Evolutionary conservation across 2,888 invertebrate genomes (phyloP).

Genomic region (Eristalis tenax): DNA sequence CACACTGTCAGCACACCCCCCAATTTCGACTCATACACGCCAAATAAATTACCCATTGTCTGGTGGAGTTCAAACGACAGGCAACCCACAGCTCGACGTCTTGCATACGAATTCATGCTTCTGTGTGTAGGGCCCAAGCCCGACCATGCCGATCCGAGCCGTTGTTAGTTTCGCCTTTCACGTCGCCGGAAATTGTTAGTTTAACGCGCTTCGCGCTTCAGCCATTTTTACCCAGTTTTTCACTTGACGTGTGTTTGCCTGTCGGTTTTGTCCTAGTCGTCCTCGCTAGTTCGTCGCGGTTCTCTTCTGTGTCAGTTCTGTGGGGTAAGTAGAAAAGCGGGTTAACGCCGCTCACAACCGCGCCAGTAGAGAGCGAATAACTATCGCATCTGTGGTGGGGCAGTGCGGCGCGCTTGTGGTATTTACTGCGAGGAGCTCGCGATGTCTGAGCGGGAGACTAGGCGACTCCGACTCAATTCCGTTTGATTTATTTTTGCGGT

Average conservation of each 20-base stretch:
- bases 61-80: constrained; percentile 57
- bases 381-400: constrained; percentile 59
- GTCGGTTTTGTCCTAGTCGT: constrained; percentile 28
- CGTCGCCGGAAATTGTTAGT: constrained; percentile 71
- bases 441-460: constrained; percentile 31
- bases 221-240: constrained; percentile 51
- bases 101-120: constrained; percentile 53
- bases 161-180: constrained; percentile 67
- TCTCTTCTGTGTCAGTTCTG: not conserved
- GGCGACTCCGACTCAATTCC: constrained; percentile 66
- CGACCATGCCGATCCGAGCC: not conserved
- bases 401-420: constrained; percentile 51
- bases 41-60: constrained; percentile 68
- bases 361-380: constrained; percentile 41
- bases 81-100: constrained; percentile 42
- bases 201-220: constrained; percentile 71
- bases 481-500: constrained; percentile 72
- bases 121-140: constrained; percentile 9
- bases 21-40: constrained; percentile 23
- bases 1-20: constrained; percentile 44
- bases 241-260: constrained; percentile 24
- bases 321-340: constrained; percentile 53
- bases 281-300: constrained; percentile 8
- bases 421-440: constrained; percentile 47
- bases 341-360: constrained; percentile 10